Base-by-base conservation (phyloP, 2,113 vertebrate genomes). In the Poeciliopsis retropinna region DNA sequence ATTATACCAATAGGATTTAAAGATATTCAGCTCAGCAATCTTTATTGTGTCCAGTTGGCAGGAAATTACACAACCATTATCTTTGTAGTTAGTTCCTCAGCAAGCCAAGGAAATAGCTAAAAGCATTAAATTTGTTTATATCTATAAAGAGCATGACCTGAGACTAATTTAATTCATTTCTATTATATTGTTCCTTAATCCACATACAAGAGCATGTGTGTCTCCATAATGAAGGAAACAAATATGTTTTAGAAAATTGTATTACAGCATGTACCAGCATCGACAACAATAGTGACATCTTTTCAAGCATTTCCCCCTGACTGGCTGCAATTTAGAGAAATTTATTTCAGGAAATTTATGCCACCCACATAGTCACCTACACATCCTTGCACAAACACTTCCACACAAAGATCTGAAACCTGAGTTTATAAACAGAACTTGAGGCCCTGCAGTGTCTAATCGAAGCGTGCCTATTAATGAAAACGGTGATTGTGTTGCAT, bases 11-110 rank as follows among this genome's bases (percentile, higher is more conserved):
- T 78, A 83, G 75, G 47, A 67, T 75, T 80, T 75, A 84, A 87
- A 80, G 85, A 67, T 70, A 25, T 79, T 85, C 81, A 79, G 69
- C 32, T 57, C 68, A 75, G 79, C 78, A 67, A 51, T 85, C 76
- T 90, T 88, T 90, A 85, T 85, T 74, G 79, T 85, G 73, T 80
- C 78, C 76, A 81, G 87, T 92, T 90, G 87, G 89, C 82, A 85
- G 73, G 51, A 69, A 63, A 77, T 88, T 82, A 85, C 67, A 86
- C 73, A 73, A 79, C 71, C 85, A 79, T 88, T 81, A 86, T 83
- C 79, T 81, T 73, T 68, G 15, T 75, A 78, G 73, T 63, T 76
- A 69, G 76, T 65, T 76, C 75, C 64, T 25, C 60, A 39, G 17
- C 72, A 74, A 70, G 84, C 63, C 51, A 47, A 62, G 67, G 31